Evolutionary conservation across 2,113 vertebrate genomes (phyloP).

Genomic region (Labrus mixtus): DNA sequence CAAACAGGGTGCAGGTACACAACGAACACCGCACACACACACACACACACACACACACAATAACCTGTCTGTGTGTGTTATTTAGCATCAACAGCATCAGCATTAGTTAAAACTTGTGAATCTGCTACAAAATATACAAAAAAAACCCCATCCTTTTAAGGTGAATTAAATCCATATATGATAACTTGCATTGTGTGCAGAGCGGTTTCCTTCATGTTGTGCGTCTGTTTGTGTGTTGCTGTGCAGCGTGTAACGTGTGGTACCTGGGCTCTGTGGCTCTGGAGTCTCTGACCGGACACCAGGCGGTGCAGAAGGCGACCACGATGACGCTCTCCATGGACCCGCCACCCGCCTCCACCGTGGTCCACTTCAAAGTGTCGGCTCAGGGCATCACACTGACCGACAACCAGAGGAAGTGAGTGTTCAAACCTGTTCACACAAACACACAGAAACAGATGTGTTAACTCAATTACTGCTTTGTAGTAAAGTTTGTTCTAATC

Average conservation of each 20-base stretch:
- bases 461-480: too few species aligned
- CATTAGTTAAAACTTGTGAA: too few species aligned
- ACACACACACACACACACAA: too few species aligned
- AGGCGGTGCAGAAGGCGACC: constrained; percentile 93
- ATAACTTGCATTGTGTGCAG: too few species aligned
- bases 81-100: too few species aligned
- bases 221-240: background rate
- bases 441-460: background rate
- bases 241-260: constrained; percentile 94
- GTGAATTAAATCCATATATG: too few species aligned
- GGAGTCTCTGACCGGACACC: constrained; percentile 95
- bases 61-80: too few species aligned
- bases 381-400: constrained; percentile 96
- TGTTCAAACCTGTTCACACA: background rate
- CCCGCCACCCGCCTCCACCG: constrained; percentile 87
- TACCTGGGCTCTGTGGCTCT: constrained; percentile 94
- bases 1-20: constrained; percentile 94
- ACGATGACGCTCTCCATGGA: constrained; percentile 85
- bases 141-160: too few species aligned
- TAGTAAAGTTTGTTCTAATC: too few species aligned
- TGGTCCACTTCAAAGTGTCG: constrained; percentile 97
- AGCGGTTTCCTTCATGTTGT: background rate
- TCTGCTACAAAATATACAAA: too few species aligned
- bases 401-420: constrained; percentile 98
- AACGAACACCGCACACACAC: background rate